These are phyloP conservation scores for Rhizoglyphus robini DNA, from an alignment of 1,140 invertebrate species.

Conservation along the genomic window DNA sequence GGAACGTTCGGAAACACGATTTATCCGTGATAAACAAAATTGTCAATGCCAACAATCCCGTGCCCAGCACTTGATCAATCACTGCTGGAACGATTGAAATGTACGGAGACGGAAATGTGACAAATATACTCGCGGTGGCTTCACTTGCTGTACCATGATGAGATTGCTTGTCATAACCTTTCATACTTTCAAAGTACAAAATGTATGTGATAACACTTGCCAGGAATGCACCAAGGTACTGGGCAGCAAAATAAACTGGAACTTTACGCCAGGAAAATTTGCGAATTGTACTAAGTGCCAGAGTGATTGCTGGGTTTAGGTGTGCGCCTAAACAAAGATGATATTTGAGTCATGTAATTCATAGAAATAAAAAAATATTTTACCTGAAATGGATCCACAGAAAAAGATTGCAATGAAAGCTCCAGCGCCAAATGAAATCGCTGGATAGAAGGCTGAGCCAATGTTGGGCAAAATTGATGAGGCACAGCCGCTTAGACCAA, in stretches of 20 bases:
- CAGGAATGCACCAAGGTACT: slow-evolving; percentile 38
- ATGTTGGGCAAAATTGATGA: background rate
- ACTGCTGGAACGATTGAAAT: slow-evolving; percentile 35
- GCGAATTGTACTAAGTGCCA: slow-evolving; percentile 37
- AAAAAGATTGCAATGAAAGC: background rate
- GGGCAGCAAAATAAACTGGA: slow-evolving; percentile 38
- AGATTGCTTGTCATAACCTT: slow-evolving; percentile 37
- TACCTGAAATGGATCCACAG: slow-evolving; percentile 16
- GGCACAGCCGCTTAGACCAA: slow-evolving; percentile 13
- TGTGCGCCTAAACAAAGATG: slow-evolving; percentile 35
- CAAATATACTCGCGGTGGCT: slow-evolving; percentile 43
- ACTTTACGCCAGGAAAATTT: slow-evolving; percentile 37
- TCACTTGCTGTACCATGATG: no score
- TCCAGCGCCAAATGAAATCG: slow-evolving; percentile 13
- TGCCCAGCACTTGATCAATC: slow-evolving; percentile 44
- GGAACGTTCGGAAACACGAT: slow-evolving; percentile 31
- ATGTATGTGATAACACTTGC: slow-evolving; percentile 24
- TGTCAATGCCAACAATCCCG: slow-evolving; percentile 40
- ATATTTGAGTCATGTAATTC: no score
- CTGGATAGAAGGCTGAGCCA: background rate
- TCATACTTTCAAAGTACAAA: slow-evolving; percentile 34
- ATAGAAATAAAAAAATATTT: background rate
- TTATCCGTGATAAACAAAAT: slow-evolving; percentile 43
- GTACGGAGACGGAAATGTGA: slow-evolving; percentile 41
- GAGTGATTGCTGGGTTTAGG: slow-evolving; percentile 43